Evolutionary conservation across 1,140 invertebrate species (phyloP), one percentile per base, ranked within the genome.

Genomic region (Dysdera silvatica): DNA sequence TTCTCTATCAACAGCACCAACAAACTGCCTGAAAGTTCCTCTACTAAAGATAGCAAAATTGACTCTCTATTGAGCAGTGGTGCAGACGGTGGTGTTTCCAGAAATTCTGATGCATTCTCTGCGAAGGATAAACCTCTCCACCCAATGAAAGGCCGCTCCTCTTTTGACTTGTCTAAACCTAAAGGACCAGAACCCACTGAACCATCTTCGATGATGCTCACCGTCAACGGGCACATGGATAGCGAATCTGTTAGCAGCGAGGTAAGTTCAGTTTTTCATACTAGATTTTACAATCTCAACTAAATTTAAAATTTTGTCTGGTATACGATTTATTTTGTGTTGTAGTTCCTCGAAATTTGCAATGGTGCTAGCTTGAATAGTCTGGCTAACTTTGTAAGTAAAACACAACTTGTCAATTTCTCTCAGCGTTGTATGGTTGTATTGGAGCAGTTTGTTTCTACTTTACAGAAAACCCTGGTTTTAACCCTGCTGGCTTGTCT

Each of bases 1-100:
- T 62, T 62, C 55, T 62, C 61, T 49, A 56, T 33, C 56, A 56
- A n/a, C n/a, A n/a, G n/a, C n/a, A n/a, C n/a, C n/a, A n/a, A 26
- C 23, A 63, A 63, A 55, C 35, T 14, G n/a, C 12, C 12, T 54
- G 61, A 63, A 29, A 63, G 61, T 63, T 63, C 61, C 61, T 63
- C 43, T 48, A 51, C 32, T 60, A 59, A 35, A 58, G 60, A 62
- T 26, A 54, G 51, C 16, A 41, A 37, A 10, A 48, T 24, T 49
- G 61, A 63, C 26, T 26, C 24, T 45, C 16, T 54, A 20, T 29
- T 45, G 16, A 63, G 49, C 29, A 37, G 52, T 35, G n/a, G 6
- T 35, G 60, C 53, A 5, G 37, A 61, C 35, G 16, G 29, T 14
- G 20, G 12, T 47, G 29, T 28, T 10, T 56, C 53, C 10, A 63